phyloP scores from a whole-genome alignment of 2,797 vertebrate species.

The Chiloscyllium punctatum region DNA sequence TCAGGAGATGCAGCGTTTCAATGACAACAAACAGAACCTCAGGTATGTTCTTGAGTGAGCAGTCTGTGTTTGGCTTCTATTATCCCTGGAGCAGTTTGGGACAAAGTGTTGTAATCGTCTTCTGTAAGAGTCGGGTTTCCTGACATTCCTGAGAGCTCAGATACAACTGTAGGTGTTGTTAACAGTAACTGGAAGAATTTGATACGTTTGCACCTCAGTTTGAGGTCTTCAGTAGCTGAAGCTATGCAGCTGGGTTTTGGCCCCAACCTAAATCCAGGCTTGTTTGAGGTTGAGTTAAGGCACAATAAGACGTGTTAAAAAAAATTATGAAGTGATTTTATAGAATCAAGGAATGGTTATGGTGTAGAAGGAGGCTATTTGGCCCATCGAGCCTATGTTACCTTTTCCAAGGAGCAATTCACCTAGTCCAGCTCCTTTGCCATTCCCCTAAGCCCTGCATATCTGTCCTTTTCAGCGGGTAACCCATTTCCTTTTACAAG shows the following conservation, averaged over 20 bases:
- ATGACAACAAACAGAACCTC: slow-evolving; percentile 70
- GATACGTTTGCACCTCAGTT: background rate
- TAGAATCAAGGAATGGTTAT: background rate
- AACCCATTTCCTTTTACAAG: background rate
- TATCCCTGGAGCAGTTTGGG: background rate
- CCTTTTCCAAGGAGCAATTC: too few relatives aligned
- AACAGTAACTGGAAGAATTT: background rate
- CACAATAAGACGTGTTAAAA: background rate
- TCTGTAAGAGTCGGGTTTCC: background rate
- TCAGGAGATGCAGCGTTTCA: slow-evolving; percentile 69
- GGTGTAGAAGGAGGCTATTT: background rate
- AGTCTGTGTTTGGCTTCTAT: background rate
- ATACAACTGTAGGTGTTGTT: background rate
- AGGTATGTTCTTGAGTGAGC: slow-evolving; percentile 51
- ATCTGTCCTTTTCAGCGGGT: background rate
- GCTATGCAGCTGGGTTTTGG: background rate
- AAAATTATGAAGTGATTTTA: background rate
- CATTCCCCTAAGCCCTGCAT: background rate
- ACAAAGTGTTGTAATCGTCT: background rate
- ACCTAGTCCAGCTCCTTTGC: background rate
- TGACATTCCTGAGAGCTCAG: background rate
- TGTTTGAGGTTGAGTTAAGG: background rate
- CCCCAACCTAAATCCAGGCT: background rate
- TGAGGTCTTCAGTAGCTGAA: background rate
- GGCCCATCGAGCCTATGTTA: background rate